A percentile compares a stretch with the other conserved stretches of the same genome.
Evolutionary conservation across 2,797 vertebrate genomes (phyloP).

Genomic region (Sternarchorhynchus goeldii): DNA sequence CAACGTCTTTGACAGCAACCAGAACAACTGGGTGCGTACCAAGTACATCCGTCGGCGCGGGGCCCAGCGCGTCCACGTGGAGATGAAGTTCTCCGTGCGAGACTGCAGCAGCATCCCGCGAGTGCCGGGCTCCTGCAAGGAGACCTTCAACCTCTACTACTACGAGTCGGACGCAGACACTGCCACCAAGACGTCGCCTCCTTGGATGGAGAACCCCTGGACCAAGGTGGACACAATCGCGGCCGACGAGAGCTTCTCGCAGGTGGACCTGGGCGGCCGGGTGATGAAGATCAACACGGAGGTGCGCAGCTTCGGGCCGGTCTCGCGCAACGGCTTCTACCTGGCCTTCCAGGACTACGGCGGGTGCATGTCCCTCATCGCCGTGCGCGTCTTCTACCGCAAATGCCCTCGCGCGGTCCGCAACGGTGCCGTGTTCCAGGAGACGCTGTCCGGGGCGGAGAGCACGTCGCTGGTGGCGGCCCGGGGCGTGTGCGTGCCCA

Average conservation of each 20-base stretch:
- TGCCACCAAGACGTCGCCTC: conserved; percentile 87
- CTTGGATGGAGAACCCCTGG: conserved; percentile 99
- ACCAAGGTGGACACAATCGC: conserved; percentile 98
- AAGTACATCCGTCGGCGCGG: conserved; percentile 93
- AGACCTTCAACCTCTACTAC: conserved; percentile 98
- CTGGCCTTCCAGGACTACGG: conserved; percentile 90
- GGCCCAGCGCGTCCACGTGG: conserved; percentile 94
- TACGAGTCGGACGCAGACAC: conserved; percentile 90
- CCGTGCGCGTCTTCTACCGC: conserved; percentile 94
- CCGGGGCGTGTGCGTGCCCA: conserved; percentile 90
- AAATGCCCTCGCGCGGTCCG: conserved; percentile 92
- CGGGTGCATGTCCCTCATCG: conserved; percentile 97
- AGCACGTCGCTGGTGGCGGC: conserved; percentile 95
- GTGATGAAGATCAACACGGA: conserved; percentile 99
- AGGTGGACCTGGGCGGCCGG: conserved; percentile 93
- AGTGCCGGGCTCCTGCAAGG: conserved; percentile 96
- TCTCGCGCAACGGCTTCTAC: conserved; percentile 89
- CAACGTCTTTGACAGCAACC: conserved; percentile 96
- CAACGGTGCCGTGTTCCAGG: conserved; percentile 92
- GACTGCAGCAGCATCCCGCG: conserved; percentile 99
- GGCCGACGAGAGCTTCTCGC: conserved; percentile 96
- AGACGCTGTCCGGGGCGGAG: conserved; percentile 95
- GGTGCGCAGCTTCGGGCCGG: conserved; percentile 93
- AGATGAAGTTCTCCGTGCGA: conserved; percentile 98
- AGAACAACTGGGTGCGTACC: conserved; percentile 99